phyloP scores from a whole-genome alignment of 1,140 invertebrate genomes.

The Helicoverpa zea region DNA sequence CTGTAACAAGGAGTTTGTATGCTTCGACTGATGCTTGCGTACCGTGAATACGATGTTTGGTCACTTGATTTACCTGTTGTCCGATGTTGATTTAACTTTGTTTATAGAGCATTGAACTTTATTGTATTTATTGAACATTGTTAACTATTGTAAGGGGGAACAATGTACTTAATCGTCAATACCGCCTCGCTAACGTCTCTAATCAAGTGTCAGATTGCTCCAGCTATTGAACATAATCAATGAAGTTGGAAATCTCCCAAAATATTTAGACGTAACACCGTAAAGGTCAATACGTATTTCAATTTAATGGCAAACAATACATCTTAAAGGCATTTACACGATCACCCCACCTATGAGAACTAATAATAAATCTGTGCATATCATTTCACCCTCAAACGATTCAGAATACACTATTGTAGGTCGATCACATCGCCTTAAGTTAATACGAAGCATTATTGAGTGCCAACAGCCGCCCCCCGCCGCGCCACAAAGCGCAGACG shows the following conservation, averaged over 20 bases:
- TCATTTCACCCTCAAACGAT: constrained; percentile 81
- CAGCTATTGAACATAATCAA: not conserved
- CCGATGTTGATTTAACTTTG: constrained; percentile 11
- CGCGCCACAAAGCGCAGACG: constrained; percentile 63
- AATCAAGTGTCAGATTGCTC: not conserved
- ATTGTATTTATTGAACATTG: not conserved
- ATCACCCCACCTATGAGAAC: constrained; percentile 72
- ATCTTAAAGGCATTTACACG: constrained; percentile 17
- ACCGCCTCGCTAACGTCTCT: too few species aligned
- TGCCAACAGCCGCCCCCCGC: constrained; percentile 66
- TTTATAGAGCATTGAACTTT: not conserved
- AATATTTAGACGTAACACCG: constrained; percentile 4
- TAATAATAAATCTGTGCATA: constrained; percentile 81
- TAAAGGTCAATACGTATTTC: not conserved
- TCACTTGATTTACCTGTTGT: constrained; percentile 45
- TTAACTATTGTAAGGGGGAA: not conserved
- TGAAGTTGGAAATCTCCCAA: not conserved
- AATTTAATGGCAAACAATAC: constrained; percentile 45
- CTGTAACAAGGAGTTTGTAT: constrained; percentile 49
- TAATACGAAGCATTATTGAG: constrained; percentile 59
- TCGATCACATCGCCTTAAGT: constrained; percentile 66
- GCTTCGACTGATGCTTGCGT: constrained; percentile 42
- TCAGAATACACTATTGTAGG: constrained; percentile 67
- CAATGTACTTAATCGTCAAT: not conserved
- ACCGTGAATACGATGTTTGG: constrained; percentile 43